Evolutionary conservation across 1,140 invertebrate genomes (phyloP), one percentile per base, ranked within the genome.

Genomic region (Caenorhabditis briggsae): DNA sequence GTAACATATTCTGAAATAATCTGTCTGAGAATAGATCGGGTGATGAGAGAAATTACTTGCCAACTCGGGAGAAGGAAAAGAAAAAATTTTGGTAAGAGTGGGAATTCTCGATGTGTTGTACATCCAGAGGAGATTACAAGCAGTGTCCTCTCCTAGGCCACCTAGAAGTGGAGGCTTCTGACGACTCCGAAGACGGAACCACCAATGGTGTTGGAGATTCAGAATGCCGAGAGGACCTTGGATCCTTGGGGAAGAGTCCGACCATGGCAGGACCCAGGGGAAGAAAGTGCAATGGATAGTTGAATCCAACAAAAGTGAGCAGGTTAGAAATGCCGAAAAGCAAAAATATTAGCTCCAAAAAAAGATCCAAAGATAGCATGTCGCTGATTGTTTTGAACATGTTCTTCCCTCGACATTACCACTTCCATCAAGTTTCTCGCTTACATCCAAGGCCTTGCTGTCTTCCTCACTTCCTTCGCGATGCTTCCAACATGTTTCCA

Each of bases 41-140:
- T n/a, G n/a, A n/a, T n/a, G n/a, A n/a, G n/a, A n/a, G n/a, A n/a
- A n/a, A n/a, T n/a, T n/a, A n/a, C n/a, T n/a, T n/a, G n/a, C n/a
- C n/a, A n/a, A n/a, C n/a, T n/a, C n/a, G n/a, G n/a, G n/a, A n/a
- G n/a, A n/a, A n/a, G n/a, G n/a, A n/a, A n/a, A n/a, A n/a, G n/a
- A n/a, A n/a, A n/a, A n/a, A n/a, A n/a, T n/a, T n/a, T n/a, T n/a
- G n/a, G n/a, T n/a, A n/a, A n/a, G n/a, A n/a, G n/a, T n/a, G n/a
- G n/a, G n/a, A n/a, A n/a, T n/a, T n/a, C n/a, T n/a, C n/a, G 97
- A 97, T 83, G 98, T 94, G 92, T 98, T 99, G 93, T 97, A 96
- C 85, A 99, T 95, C 89, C 90, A 92, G 33, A 91, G 86, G 14
- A 90, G 90, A 93, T 97, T 97, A 18, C 91, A 53, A 18, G 89